phyloP scores from a whole-genome alignment of 2,888 invertebrate species.

The Phalera bucephala region DNA sequence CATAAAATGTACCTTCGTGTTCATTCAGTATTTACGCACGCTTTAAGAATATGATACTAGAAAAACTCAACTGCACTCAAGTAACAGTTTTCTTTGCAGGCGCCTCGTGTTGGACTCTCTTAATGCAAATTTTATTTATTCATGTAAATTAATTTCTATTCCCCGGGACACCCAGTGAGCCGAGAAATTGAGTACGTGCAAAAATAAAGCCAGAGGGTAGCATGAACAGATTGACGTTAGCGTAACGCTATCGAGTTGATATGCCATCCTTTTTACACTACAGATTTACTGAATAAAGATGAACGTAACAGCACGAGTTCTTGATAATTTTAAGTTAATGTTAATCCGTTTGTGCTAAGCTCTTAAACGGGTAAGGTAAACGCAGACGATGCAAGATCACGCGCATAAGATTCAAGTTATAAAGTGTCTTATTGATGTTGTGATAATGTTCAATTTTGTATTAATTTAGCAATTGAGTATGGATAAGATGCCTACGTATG shows the following conservation, averaged over 20 bases:
- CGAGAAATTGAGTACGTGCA: conserved; percentile 82
- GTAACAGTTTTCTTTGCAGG: conserved; percentile 58
- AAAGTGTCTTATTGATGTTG: too few species aligned
- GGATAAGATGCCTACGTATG: too few species aligned
- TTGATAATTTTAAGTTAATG: too few species aligned
- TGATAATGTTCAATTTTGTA: too few species aligned
- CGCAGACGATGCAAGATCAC: conserved; percentile 8
- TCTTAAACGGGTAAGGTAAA: conserved; percentile 18
- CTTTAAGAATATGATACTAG: conserved; percentile 29
- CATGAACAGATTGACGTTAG: background rate
- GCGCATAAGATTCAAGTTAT: background rate
- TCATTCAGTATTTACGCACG: too few species aligned
- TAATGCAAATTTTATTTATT: conserved; percentile 83
- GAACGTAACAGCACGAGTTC: too few species aligned
- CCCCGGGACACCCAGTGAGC: conserved; percentile 72
- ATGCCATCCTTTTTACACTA: too few species aligned
- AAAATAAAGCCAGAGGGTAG: conserved; percentile 64
- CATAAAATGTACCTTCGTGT: too few species aligned
- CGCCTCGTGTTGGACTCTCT: conserved; percentile 59
- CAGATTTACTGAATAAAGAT: too few species aligned
- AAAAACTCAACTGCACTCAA: conserved; percentile 44
- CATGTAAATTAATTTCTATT: conserved; percentile 83
- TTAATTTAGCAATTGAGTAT: too few species aligned
- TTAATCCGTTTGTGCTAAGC: too few species aligned
- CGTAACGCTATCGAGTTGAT: too few species aligned